A percentile compares a stretch with the other conserved stretches of the same genome.
These are phyloP conservation scores for Chrysocyon brachyurus DNA, from an alignment of 2,797 vertebrate genomes.

Conservation along the genomic window DNA sequence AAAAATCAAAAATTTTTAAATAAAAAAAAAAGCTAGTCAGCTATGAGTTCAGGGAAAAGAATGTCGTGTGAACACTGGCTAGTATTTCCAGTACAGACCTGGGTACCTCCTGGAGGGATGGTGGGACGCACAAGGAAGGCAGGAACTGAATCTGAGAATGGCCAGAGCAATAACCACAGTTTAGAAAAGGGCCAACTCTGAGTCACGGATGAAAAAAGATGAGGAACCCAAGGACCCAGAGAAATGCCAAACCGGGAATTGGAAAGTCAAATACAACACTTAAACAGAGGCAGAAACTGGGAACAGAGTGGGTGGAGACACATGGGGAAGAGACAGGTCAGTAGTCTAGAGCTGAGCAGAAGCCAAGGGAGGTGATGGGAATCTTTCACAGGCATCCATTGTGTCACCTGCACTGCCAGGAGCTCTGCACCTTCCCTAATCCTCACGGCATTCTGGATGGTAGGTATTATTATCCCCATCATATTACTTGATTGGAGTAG, in stretches of 20 bases:
- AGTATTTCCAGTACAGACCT: neutral
- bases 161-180: neutral
- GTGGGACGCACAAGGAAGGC: rapidly evolving
- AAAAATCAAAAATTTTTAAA: neutral
- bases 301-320: neutral
- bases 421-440: neutral
- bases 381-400: no score
- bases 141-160: neutral
- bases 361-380: neutral
- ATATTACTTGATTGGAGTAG: neutral
- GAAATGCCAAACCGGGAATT: no score
- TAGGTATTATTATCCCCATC: neutral
- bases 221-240: neutral
- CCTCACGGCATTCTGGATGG: neutral
- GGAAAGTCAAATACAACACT: neutral
- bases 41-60: neutral
- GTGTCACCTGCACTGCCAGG: neutral
- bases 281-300: neutral
- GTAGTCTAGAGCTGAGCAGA: neutral
- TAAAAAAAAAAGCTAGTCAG: neutral
- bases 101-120: neutral
- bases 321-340: neutral
- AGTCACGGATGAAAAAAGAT: neutral
- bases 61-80: neutral
- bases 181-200: neutral